phyloP scores from a whole-genome alignment of 2,797 vertebrate species.

The Taenioides sp. region DNA sequence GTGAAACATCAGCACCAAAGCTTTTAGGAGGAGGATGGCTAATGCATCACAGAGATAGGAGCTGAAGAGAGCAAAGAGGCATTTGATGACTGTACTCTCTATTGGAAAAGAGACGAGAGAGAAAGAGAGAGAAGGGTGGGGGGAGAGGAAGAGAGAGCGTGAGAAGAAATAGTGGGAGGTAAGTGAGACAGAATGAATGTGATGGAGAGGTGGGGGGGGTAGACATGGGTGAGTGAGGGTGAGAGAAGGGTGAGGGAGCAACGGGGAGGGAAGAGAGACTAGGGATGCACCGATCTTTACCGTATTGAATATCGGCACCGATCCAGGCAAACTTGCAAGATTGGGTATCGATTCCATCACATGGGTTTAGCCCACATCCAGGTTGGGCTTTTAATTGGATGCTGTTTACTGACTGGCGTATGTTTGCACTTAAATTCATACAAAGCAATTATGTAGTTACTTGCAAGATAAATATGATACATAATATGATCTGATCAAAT shows the following conservation, averaged over 20 bases:
- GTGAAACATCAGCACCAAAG: constrained; percentile 28
- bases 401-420: no score
- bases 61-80: constrained; percentile 12
- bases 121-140: neutral
- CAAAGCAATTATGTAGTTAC: no score
- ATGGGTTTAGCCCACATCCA: no score
- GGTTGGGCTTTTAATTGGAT: no score
- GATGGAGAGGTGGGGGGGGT: no score
- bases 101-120: neutral
- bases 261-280: neutral
- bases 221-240: neutral
- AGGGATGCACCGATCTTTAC: neutral
- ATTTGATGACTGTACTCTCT: constrained; percentile 24
- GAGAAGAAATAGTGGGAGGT: no score
- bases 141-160: no score
- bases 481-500: no score
- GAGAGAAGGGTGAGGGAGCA: neutral
- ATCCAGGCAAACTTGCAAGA: neutral
- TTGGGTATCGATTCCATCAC: no score
- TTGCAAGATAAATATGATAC: no score
- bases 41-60: constrained; percentile 33
- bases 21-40: constrained; percentile 28
- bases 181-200: neutral
- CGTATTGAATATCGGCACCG: no score
- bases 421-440: no score